Evolutionary conservation across 2,797 vertebrate species (phyloP), one percentile per base, ranked within the genome.

Genomic region (Gymnoscopelus microlampas): DNA sequence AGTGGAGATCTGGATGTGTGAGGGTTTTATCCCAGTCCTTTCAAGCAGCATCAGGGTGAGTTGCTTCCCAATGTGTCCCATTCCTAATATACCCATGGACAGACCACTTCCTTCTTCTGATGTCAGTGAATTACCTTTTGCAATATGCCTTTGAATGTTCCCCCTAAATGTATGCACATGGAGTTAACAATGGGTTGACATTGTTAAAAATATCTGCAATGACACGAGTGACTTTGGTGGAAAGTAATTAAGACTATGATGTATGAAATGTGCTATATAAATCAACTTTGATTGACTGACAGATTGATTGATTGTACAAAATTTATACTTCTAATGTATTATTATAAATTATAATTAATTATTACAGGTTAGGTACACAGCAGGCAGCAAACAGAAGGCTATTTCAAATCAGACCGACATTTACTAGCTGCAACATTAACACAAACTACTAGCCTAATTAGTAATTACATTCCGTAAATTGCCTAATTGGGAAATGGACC

Each of bases 61-160:
- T 75, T 94, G 93, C 86, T 92, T 95, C 3, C 94, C 93, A 11
- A 95, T 56, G 63, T 85, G 87, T 32, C 95, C 94, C n/a, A 90
- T 69, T 11, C 95, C 92, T 2, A 95, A 79, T 67, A 96, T 89
- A n/a, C 95, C 95, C 65, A 95, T 80, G 14, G 83, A 80, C 48
- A 94, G 53, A 12, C 53, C 53, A 7, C 48, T 0, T 26, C 53
- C 66, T 35, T 48, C 69, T 49, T 47, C 64, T 19, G 66, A 24
- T 5, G 8, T 26, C 65, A 15, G 0, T 0, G 48, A 14, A 59
- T 70, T 64, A 72, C 50, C 32, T 29, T 59, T 35, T 63, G 64
- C 15, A 15, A 4, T 35, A 71, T 35, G 59, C 13, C 14, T 56
- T 70, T 64, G 71, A 32, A 66, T 70, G 23, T 0, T 5, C n/a